phyloP scores from a whole-genome alignment of 2,113 vertebrate genomes.

The Chunga burmeisteri region DNA sequence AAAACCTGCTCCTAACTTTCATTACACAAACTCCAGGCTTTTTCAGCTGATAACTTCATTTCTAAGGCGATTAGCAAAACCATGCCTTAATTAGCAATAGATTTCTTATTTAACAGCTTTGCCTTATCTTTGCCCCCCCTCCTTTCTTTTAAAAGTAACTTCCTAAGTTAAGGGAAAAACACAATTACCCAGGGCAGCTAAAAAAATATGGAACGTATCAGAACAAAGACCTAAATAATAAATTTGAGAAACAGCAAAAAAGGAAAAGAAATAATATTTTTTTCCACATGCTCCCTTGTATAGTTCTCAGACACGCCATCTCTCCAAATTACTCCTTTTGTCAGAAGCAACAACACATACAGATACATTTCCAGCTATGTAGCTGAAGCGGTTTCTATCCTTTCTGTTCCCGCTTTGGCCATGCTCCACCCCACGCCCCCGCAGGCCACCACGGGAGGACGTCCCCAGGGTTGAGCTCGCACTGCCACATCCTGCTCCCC shows the following conservation, averaged over 20 bases:
- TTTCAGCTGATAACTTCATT: slow-evolving; percentile 26
- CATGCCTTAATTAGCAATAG: slow-evolving; percentile 26
- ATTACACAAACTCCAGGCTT: background rate
- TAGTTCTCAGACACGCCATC: background rate
- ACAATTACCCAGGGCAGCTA: background rate
- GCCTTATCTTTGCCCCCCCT: background rate
- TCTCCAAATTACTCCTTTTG: background rate
- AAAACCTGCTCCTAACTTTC: background rate
- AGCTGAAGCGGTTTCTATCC: background rate
- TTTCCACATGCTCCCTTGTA: background rate
- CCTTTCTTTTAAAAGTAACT: slow-evolving; percentile 3
- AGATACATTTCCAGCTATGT: background rate
- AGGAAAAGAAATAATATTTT: background rate
- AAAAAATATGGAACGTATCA: background rate
- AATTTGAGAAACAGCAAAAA: background rate
- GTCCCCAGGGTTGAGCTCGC: rapidly evolving
- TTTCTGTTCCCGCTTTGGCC: background rate
- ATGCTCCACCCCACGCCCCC: rapidly evolving
- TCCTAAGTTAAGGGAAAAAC: background rate
- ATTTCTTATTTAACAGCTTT: slow-evolving; percentile 20
- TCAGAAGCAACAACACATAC: background rate
- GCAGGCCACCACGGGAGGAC: background rate
- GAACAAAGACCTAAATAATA: slow-evolving; percentile 30
- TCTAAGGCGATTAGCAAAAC: slow-evolving; percentile 16
- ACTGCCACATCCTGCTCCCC: background rate